Percentiles rank a stretch among this genome's conserved stretches.
Evolutionary conservation across 2,888 invertebrate genomes (phyloP).

Genomic region (Papilio demoleus): DNA sequence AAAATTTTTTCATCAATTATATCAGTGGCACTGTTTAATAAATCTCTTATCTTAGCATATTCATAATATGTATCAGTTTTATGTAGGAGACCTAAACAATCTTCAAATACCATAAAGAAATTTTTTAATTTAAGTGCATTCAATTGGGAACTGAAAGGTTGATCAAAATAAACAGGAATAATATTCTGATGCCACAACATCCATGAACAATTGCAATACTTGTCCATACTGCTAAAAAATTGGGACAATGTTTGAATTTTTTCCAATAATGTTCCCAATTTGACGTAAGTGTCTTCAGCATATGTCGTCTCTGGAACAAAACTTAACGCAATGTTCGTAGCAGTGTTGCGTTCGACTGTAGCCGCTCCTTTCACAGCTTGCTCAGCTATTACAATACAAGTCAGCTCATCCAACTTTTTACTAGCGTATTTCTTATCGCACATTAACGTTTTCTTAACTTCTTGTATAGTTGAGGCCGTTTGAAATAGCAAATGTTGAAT

Average conservation of each 20-base stretch:
- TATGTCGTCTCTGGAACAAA: conserved; percentile 85
- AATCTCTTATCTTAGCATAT: conserved; percentile 60
- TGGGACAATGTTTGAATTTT: conserved; percentile 86
- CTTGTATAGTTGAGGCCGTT: conserved; percentile 86
- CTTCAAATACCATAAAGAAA: conserved; percentile 75
- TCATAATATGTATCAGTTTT: conserved; percentile 65
- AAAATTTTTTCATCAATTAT: conserved; percentile 84
- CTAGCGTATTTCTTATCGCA: conserved; percentile 86
- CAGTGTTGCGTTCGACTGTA: conserved; percentile 85
- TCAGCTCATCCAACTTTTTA: conserved; percentile 87
- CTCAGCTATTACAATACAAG: conserved; percentile 89
- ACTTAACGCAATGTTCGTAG: conserved; percentile 87
- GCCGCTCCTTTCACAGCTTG: conserved; percentile 86
- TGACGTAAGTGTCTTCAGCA: conserved; percentile 85
- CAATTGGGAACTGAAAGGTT: conserved; percentile 86
- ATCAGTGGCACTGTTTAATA: conserved; percentile 64
- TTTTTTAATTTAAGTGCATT: conserved; percentile 85
- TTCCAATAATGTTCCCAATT: conserved; percentile 84
- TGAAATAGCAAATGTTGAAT: conserved; percentile 91
- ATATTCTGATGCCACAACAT: conserved; percentile 92
- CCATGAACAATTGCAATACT: conserved; percentile 89
- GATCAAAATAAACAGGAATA: conserved; percentile 89
- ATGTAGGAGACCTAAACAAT: conserved; percentile 67
- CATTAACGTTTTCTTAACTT: conserved; percentile 87
- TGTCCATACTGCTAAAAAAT: conserved; percentile 82